Base-by-base conservation (phyloP, 23 tunicate species). In the Styela plicata region DNA sequence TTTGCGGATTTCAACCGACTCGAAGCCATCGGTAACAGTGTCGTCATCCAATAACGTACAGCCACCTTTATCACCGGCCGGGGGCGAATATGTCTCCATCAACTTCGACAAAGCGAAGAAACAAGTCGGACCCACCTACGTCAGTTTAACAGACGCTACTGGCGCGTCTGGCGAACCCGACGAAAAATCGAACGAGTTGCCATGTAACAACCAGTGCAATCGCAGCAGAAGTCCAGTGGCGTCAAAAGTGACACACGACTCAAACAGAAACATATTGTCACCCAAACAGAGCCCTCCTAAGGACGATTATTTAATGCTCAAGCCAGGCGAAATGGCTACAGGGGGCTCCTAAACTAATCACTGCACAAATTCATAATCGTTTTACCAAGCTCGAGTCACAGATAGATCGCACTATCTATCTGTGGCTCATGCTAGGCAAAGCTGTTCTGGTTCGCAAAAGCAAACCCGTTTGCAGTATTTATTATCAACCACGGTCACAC, bases 11-110 rank as follows among this genome's bases (percentile, higher is more conserved):
- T 44, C 57, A 5, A 44, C 57, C 7, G 57, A 44, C 57, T 5
- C 57, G 13, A 44, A 44, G 13, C 13, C 57, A 7, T 44, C 57
- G 13, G 57, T 44, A 5, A 18, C 77, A 7, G 77, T 3, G 7
- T 27, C 70, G 17, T 24, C 29, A 17, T 66, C 70, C 7, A 66
- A 27, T 28, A 63, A 78, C 16, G 25, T 34, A 2, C 78, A 34
- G 63, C 37, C 84, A 31, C 86, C 84, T 21, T 31, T 27, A 2
- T 77, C 89, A 21, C 89, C 89, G 2, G 57, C 13, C 13, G 86
- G 84, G 33, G 96, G 96, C 33, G 96, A 90, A 68, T 90, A 90
- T 34, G 96, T 90, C 32, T 71, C 83, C 73, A 90, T 90, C 61
- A 89, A 90, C 74, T 90, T 52, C 64, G 71, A 78, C 65, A 85